Evolutionary conservation across 2,888 invertebrate species (phyloP), one percentile per base, ranked within the genome.

Genomic region (Caenorhabditis macrosperma): DNA sequence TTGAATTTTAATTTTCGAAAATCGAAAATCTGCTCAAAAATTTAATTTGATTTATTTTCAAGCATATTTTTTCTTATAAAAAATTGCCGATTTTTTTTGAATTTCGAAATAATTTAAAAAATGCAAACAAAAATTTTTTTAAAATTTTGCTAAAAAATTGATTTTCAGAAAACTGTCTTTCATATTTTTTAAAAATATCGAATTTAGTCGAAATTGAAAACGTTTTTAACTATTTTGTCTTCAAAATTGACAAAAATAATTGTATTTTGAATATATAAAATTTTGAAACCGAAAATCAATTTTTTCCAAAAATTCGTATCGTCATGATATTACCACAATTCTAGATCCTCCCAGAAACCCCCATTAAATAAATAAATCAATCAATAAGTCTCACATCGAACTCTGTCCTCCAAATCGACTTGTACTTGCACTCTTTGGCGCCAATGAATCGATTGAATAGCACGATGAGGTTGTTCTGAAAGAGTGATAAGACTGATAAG

Each of bases 341-440:
- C 4, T 44, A 15, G 15, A 10, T 4, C 15, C 17, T 3, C 4
- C 5, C 5, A 5, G 22, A 52, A 26, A 22, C 10, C 28, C 6
- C 38, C 9, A 20, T 12, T n/a, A 33, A n/a, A 35, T 20, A 6
- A n/a, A n/a, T 5, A n/a, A 24, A 54, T 4, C 54, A n/a, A 20
- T 26, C 22, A 2, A 2, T 15, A 10, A 22, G 28, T 30, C 68
- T 59, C 30, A 83, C 82, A 59, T 81, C 78, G 52, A 81, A 67
- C 30, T 78, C 79, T 0, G 81, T 52, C 9, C 82, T 66, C 72
- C 74, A 83, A 41, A 79, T 64, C 30, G 81, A 63, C 22, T 68
- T 75, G 46, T 76, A 83, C 28, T 74, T 75, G 48, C 71, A 75
- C 48, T 81, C 81, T 26, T 78, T 78, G 1, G 66, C 44, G 0